Base-by-base conservation (phyloP, 2,113 vertebrate species). In the Rallus limicola region DNA sequence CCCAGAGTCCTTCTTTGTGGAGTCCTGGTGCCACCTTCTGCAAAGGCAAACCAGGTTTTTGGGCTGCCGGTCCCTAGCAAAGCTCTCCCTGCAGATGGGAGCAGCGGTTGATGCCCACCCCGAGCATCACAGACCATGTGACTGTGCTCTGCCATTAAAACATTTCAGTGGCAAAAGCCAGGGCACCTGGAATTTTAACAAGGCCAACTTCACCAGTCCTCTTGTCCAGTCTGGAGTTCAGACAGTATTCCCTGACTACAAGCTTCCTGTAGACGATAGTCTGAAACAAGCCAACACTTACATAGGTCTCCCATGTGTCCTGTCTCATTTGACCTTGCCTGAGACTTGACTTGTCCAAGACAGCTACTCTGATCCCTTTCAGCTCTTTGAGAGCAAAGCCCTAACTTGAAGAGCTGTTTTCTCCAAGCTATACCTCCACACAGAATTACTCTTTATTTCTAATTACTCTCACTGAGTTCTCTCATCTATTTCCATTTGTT, bases 401-500 rank as follows among this genome's bases (percentile, higher is more conserved):
- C 29, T n/a, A 52, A 36, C 60, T 23, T 20, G 33, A 77, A 33
- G 31, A 78, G 21, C 48, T 80, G 1, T 75, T 93, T 93, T 64
- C 56, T 48, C 60, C 2, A 0, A 17, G 8, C 18, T 56, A 11
- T 20, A 79, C 31, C 67, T 77, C 75, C 40, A 16, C 1, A 13
- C 17, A 20, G 1, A 80, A 77, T 82, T 17, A 55, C 46, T 74
- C 60, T 48, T 88, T 36, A 85, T 46, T 87, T 82, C 70, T 72
- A 53, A 42, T 70, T 75, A 56, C n/a, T 76, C 59, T 79, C 68
- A 50, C 40, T 3, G 5, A 36, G 59, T 88, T 63, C 40, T 60
- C 70, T 90, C 63, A 82, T 56, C 75, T 77, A 15, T 82, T 97
- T 94, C 90, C 82, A 64, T 65, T 86, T 86, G 26, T 21, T 70